Conservation (phyloP, 2,888 invertebrate species). For the Corythucha ciliata region DNA sequence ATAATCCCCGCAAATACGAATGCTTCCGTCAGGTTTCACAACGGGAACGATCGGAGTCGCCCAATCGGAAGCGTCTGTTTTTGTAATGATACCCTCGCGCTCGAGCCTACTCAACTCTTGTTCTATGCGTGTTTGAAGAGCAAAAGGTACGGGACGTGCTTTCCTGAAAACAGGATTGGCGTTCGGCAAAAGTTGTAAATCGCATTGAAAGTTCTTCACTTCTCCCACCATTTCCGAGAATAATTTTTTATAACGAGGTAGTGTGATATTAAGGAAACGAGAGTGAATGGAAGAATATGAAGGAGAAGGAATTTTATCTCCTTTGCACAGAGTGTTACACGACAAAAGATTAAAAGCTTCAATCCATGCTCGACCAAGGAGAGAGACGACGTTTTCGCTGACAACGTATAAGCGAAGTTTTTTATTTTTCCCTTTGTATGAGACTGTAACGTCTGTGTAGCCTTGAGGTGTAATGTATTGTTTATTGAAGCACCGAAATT, state of each 20-base stretch:
- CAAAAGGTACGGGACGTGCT: slow-evolving; percentile 9
- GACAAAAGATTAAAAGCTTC: slow-evolving; percentile 2
- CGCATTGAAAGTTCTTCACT: slow-evolving; percentile 8
- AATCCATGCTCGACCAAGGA: slow-evolving; percentile 19
- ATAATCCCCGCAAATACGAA: slow-evolving; percentile 12
- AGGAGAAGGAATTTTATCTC: too few species aligned
- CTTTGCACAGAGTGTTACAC: too few species aligned
- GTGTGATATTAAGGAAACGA: slow-evolving; percentile 3
- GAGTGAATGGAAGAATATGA: too few species aligned
- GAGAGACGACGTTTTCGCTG: neutral
- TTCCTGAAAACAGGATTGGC: slow-evolving; percentile 15
- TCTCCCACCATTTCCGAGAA: slow-evolving; percentile 10
- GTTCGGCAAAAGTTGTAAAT: neutral
- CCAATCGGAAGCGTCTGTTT: slow-evolving; percentile 34
- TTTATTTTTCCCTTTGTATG: slow-evolving; percentile 2
- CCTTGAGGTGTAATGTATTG: slow-evolving; percentile 13
- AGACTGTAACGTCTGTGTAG: slow-evolving; percentile 2
- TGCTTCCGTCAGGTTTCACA: slow-evolving; percentile 8
- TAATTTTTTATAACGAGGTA: neutral
- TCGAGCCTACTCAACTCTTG: slow-evolving; percentile 7
- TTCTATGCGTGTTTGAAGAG: neutral
- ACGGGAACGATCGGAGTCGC: slow-evolving; percentile 37
- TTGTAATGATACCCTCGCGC: slow-evolving; percentile 12
- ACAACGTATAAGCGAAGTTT: slow-evolving; percentile 6
- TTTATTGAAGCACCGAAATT: too few species aligned